Conservation (phyloP, 2,888 invertebrate genomes). For the Lymantria dispar region DNA sequence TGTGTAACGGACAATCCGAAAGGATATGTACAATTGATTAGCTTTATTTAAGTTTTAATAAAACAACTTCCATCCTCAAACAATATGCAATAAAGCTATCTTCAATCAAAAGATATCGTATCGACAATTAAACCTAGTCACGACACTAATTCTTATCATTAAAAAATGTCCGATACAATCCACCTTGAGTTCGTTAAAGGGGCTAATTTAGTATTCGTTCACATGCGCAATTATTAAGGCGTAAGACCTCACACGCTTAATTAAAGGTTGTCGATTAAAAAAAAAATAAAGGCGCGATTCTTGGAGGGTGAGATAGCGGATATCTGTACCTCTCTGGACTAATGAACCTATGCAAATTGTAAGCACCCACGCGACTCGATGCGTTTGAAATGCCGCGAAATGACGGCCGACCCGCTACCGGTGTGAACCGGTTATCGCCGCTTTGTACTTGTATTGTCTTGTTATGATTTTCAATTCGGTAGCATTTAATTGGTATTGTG, state of each 20-base stretch:
- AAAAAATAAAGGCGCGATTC: constrained; percentile 40
- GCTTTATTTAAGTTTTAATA: no score
- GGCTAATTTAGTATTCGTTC: constrained; percentile 44
- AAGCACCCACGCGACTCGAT: constrained; percentile 38
- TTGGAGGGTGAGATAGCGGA: constrained; percentile 34
- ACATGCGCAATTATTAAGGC: constrained; percentile 58
- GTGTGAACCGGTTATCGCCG: constrained; percentile 18
- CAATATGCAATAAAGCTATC: neutral
- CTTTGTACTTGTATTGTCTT: constrained; percentile 28
- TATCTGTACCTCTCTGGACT: constrained; percentile 43
- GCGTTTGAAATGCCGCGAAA: constrained; percentile 30
- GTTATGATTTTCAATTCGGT: constrained; percentile 35
- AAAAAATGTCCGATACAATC: constrained; percentile 16
- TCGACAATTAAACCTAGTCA: constrained; percentile 35
- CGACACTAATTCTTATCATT: constrained; percentile 28
- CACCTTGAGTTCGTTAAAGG: constrained; percentile 9
- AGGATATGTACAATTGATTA: no score
- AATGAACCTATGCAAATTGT: constrained; percentile 65
- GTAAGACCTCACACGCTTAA: constrained; percentile 68
- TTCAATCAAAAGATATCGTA: constrained; percentile 29
- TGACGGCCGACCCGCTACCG: constrained; percentile 27
- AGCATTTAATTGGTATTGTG: constrained; percentile 30
- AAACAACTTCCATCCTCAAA: no score
- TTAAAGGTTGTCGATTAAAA: constrained; percentile 50
- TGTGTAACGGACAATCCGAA: no score